Evolutionary conservation across 2,113 vertebrate species (phyloP), one percentile per base, ranked within the genome.

Genomic region (Chaetodon trifascialis): DNA sequence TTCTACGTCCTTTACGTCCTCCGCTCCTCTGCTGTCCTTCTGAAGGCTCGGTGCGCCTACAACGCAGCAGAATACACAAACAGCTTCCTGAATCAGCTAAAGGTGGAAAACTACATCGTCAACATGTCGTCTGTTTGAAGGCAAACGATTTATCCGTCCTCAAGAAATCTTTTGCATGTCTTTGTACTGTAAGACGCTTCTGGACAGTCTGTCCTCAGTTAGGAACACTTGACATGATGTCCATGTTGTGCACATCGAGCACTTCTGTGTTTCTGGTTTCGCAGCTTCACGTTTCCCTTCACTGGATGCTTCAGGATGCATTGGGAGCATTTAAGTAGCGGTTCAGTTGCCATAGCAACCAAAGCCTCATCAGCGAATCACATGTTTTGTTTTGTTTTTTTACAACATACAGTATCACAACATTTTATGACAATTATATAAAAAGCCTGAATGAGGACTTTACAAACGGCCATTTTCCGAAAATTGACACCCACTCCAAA

Each of bases 401-500:
- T 8, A 52, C 62, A 51, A 34, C 15, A 5, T 30, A 55, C 63
- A 62, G 38, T 66, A 76, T 59, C 51, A 65, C 65, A 80, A 36
- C 72, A 60, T 73, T 80, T 76, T 14, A 46, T 4, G 4, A 23
- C 63, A 80, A 79, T 82, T 80, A 79, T 8, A 56, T 69, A 62
- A 85, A 89, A 89, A 82, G 85, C 75, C 59, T 67, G 17, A 87
- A 85, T 73, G 66, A 64, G 51, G 54, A 84, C 78, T 52, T 73
- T 8, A 77, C n/a, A 63, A 38, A 73, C 51, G 0, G n/a, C 16
- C 44, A 54, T 69, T 86, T 85, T 89, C 58, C 73, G 17, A 60
- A 76, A 85, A 79, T 67, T 65, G 59, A 76, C 72, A 46, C 82
- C 85, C 82, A 87, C 82, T 82, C 78, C 54, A 51, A 68, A 82